A percentile compares a stretch with the other conserved stretches of the same genome.
These are phyloP conservation scores for Mormyrops attenuatus DNA, from an alignment of 2,797 vertebrate genomes.

Conservation along the genomic window DNA sequence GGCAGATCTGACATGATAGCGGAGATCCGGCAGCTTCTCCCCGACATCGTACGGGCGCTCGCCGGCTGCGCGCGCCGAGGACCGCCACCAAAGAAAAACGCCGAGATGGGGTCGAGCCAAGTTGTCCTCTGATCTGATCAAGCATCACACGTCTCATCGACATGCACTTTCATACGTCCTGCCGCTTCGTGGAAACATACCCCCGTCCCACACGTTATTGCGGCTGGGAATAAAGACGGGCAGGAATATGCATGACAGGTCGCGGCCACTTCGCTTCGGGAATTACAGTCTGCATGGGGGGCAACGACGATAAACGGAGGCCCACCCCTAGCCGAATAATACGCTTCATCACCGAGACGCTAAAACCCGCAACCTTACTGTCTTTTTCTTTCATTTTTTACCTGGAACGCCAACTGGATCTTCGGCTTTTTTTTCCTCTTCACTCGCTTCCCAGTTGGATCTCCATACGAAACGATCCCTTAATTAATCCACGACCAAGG, in stretches of 20 bases:
- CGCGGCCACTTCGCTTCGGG: background rate
- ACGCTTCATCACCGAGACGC: background rate
- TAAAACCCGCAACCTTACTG: background rate
- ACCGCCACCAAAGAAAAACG: background rate
- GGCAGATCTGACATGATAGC: background rate
- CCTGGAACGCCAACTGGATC: constrained; percentile 17
- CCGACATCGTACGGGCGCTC: background rate
- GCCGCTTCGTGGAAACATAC: background rate
- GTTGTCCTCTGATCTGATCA: background rate
- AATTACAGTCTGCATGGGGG: background rate
- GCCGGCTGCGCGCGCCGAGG: background rate
- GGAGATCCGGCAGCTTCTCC: background rate
- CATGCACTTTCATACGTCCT: background rate
- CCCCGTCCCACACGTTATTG: background rate
- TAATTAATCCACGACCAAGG: constrained; percentile 14
- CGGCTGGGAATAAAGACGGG: constrained; percentile 9
- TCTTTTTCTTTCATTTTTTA: constrained; percentile 11
- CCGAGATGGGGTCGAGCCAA: background rate
- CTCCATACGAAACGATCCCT: background rate
- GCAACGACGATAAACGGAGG: background rate
- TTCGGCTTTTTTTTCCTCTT: constrained; percentile 6
- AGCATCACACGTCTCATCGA: background rate
- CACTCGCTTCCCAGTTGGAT: background rate
- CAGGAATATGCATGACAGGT: constrained; percentile 14
- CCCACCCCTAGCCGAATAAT: background rate